Evolutionary conservation across 2,113 vertebrate species (phyloP).

Genomic region (Nettapus auritus): DNA sequence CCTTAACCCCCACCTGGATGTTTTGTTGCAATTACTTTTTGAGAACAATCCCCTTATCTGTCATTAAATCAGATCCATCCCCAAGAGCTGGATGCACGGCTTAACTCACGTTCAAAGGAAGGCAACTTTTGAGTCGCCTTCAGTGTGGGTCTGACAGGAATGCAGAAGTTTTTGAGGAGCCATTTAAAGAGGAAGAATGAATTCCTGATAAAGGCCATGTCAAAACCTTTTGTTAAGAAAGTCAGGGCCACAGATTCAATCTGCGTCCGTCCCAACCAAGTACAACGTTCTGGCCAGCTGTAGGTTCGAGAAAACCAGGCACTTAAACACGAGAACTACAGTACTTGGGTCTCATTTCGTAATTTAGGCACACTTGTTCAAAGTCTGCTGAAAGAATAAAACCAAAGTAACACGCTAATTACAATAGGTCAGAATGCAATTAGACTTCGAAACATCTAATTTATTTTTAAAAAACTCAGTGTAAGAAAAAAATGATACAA

Average conservation of each 20-base stretch:
- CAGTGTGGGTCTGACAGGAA: background rate
- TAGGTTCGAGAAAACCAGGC: background rate
- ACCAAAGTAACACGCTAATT: background rate
- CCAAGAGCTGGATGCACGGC: background rate
- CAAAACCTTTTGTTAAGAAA: background rate
- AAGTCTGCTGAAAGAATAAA: background rate
- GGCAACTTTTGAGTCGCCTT: background rate
- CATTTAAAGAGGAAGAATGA: background rate
- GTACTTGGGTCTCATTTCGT: background rate
- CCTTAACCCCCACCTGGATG: background rate
- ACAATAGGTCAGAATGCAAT: background rate
- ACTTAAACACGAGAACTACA: background rate
- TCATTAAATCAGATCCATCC: background rate
- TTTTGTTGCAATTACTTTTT: background rate
- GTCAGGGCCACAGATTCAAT: background rate
- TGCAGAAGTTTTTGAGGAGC: accelerated
- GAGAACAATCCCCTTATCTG: background rate
- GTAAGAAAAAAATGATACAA: background rate
- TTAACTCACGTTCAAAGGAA: background rate
- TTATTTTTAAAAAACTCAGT: background rate
- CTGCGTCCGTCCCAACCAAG: accelerated
- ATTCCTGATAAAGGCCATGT: background rate
- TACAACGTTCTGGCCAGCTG: background rate
- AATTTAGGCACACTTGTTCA: background rate
- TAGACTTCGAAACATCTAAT: background rate